Conservation (phyloP, 2,797 vertebrate species). For the Borostomias antarcticus region DNA sequence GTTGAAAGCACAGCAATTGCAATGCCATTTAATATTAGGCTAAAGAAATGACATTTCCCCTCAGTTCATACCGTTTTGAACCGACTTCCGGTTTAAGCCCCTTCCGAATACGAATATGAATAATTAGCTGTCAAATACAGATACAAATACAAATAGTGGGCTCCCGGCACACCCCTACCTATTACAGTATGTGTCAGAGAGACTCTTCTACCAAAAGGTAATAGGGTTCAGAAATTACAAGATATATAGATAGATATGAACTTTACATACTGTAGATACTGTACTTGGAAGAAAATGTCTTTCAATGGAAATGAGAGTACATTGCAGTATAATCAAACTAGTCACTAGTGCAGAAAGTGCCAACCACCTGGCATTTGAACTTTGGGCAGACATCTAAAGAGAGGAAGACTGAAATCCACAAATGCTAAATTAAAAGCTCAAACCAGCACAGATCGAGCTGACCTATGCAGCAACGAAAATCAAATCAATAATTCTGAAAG, state of each 20-base stretch:
- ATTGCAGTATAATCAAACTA: conserved; percentile 43
- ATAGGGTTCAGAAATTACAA: conserved; percentile 34
- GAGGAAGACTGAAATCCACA: neutral
- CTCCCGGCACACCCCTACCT: no score
- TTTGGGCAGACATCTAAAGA: conserved; percentile 30
- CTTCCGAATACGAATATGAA: no score
- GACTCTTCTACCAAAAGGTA: conserved; percentile 31
- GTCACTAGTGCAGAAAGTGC: conserved; percentile 37
- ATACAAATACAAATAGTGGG: no score
- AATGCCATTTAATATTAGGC: no score
- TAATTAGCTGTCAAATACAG: no score
- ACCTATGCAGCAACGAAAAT: neutral
- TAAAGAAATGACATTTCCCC: no score
- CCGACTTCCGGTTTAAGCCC: no score
- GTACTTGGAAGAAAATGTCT: conserved; percentile 45
- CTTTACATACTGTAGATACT: no score
- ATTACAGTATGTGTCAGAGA: conserved; percentile 50
- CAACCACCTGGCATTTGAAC: conserved; percentile 23
- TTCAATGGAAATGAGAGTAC: conserved; percentile 39
- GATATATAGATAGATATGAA: no score
- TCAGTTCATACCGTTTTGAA: no score
- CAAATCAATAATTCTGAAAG: conserved; percentile 31
- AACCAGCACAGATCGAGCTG: neutral
- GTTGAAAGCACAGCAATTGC: no score
- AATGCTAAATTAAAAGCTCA: conserved; percentile 16